Evolutionary conservation across 2,113 vertebrate species (phyloP).

Genomic region (Balaenoptera acutorostrata): DNA sequence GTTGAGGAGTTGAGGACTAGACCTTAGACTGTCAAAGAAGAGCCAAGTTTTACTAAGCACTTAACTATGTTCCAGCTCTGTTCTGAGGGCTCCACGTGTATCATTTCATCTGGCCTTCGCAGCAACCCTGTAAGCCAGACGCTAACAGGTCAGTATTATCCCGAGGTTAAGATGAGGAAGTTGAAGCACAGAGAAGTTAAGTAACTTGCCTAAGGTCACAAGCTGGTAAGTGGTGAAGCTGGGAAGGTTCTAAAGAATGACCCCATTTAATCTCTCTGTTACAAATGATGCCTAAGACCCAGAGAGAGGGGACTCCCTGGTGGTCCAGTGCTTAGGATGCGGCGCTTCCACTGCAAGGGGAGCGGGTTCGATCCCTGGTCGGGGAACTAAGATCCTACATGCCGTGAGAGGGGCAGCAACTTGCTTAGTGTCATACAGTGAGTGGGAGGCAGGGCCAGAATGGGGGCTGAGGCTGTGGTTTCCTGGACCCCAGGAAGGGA

Average conservation of each 20-base stretch:
- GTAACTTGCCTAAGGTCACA: neutral
- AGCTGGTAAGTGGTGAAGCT: too few relatives aligned
- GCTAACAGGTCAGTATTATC: rapidly evolving
- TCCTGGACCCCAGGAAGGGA: neutral
- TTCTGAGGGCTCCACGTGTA: rapidly evolving
- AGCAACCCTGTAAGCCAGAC: neutral
- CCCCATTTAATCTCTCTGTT: neutral
- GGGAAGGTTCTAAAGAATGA: neutral
- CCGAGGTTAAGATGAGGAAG: neutral
- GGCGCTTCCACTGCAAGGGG: too few relatives aligned
- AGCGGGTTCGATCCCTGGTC: too few relatives aligned
- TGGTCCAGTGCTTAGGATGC: too few relatives aligned
- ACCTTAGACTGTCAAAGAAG: too few relatives aligned
- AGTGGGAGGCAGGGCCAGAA: neutral
- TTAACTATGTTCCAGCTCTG: rapidly evolving
- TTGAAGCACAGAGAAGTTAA: neutral
- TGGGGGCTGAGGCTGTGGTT: too few relatives aligned
- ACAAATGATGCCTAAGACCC: neutral
- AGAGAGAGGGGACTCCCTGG: neutral
- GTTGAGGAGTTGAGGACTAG: neutral
- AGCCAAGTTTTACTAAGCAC: too few relatives aligned
- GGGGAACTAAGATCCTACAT: too few relatives aligned
- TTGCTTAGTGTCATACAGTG: neutral
- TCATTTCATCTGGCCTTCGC: neutral
- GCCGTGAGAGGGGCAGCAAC: neutral